phyloP scores from a whole-genome alignment of 2,113 vertebrate species.

The Boleophthalmus pectinirostris region DNA sequence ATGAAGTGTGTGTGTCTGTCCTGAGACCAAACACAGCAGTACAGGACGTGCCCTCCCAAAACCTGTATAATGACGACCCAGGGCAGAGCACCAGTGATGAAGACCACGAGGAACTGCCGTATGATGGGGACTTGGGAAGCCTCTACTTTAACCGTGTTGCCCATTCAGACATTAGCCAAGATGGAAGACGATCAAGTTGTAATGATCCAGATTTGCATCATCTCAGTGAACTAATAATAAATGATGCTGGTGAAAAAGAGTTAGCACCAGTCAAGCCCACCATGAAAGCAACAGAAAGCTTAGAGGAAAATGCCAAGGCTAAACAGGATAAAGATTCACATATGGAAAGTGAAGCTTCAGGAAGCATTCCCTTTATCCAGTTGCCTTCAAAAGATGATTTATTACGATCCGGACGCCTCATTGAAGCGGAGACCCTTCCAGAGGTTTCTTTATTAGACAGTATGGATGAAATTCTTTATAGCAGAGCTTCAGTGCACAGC shows the following conservation, averaged over 20 bases:
- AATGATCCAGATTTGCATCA: conserved; percentile 11
- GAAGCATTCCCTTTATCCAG: conserved; percentile 49
- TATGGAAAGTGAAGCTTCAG: neutral
- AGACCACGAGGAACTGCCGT: conserved; percentile 84
- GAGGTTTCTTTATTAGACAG: conserved; percentile 82
- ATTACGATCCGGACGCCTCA: conserved; percentile 64
- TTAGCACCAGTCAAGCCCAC: neutral
- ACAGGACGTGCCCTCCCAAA: conserved; percentile 15
- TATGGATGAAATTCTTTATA: conserved; percentile 66
- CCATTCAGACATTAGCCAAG: conserved; percentile 26
- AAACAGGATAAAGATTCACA: neutral
- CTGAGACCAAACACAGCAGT: conserved; percentile 51
- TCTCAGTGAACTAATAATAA: neutral
- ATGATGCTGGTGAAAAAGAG: neutral
- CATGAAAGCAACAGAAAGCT: neutral
- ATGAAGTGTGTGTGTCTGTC: conserved; percentile 6
- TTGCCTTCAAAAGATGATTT: conserved; percentile 80
- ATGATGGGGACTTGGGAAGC: conserved; percentile 63
- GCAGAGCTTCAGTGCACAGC: conserved; percentile 33
- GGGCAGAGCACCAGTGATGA: conserved; percentile 75
- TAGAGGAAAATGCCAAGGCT: conserved; percentile 4
- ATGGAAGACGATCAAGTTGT: conserved; percentile 44
- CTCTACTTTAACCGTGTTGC: conserved; percentile 41
- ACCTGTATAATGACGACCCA: conserved; percentile 42
- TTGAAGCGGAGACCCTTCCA: conserved; percentile 84